A percentile compares a stretch with the other conserved stretches of the same genome.
Conservation (phyloP, 2,797 vertebrate genomes). For the Periophthalmus magnuspinnatus region DNA sequence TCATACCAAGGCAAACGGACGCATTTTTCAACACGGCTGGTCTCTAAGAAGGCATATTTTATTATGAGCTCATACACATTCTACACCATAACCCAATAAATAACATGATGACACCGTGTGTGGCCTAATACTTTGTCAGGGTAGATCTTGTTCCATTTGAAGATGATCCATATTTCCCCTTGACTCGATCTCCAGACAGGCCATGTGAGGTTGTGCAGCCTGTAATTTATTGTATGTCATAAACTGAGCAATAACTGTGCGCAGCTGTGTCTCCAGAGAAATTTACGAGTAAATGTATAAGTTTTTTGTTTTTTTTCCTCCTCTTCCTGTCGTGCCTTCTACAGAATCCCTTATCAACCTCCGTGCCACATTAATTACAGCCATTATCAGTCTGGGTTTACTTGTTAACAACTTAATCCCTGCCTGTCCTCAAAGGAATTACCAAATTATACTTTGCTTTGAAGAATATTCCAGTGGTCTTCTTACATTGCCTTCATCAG, state of each 20-base stretch:
- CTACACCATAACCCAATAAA: not conserved
- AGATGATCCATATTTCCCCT: constrained; percentile 36
- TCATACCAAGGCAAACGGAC: no score
- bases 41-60: no score
- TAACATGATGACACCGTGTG: not conserved
- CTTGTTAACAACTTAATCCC: constrained; percentile 8
- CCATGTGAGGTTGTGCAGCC: constrained; percentile 23
- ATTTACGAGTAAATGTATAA: constrained; percentile 8
- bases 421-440: not conserved
- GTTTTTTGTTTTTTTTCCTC: not conserved
- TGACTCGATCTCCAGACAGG: constrained; percentile 12
- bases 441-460: not conserved
- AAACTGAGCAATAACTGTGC: constrained; percentile 11
- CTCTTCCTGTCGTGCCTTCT: not conserved
- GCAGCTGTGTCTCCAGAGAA: constrained; percentile 1
- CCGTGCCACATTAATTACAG: not conserved
- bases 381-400: not conserved
- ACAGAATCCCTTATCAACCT: constrained; percentile 1
- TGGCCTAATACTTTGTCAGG: not conserved
- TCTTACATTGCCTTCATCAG: not conserved
- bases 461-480: not conserved
- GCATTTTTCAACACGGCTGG: no score
- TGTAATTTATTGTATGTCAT: constrained; percentile 27
- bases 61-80: no score
- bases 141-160: constrained; percentile 22